Percentiles rank a stretch among this genome's conserved stretches.
Conservation (phyloP, 2,888 invertebrate genomes). For the Helobdella robusta region DNA sequence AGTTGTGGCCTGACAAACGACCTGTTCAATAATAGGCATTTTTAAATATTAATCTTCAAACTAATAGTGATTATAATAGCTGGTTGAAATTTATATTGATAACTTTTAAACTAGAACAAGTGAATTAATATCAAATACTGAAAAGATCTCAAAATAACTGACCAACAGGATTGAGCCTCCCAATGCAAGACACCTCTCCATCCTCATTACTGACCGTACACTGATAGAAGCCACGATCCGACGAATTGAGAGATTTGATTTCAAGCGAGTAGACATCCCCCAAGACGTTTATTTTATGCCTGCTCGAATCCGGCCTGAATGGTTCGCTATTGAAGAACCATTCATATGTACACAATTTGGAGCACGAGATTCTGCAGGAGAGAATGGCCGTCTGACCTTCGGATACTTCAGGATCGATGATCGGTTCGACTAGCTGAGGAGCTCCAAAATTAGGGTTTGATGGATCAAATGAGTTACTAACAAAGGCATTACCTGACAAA, state of each 20-base stretch:
- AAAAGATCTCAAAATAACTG: too few species aligned
- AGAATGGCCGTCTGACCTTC: conserved; percentile 89
- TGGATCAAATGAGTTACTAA: too few species aligned
- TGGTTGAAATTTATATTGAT: too few species aligned
- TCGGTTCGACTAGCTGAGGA: conserved; percentile 71
- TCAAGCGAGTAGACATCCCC: conserved; percentile 65
- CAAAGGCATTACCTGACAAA: background rate
- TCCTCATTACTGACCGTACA: conserved; percentile 70
- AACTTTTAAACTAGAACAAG: too few species aligned
- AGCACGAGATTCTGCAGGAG: conserved; percentile 55
- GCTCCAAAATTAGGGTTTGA: conserved; percentile 16
- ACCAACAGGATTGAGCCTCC: conserved; percentile 17
- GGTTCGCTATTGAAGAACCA: conserved; percentile 29
- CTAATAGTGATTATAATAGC: too few species aligned
- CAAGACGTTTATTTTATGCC: conserved; percentile 1
- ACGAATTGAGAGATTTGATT: conserved; percentile 89
- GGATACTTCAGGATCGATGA: conserved; percentile 74
- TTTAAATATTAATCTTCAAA: too few species aligned
- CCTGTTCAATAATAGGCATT: too few species aligned
- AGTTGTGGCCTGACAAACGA: too few species aligned
- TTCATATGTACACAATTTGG: conserved; percentile 16
- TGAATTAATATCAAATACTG: too few species aligned
- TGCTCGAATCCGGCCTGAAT: conserved; percentile 7
- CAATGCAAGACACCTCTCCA: conserved; percentile 72
- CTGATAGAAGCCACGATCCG: conserved; percentile 92